Conservation (phyloP, 2,113 vertebrate species). For the Rhagologus leucostigma region DNA sequence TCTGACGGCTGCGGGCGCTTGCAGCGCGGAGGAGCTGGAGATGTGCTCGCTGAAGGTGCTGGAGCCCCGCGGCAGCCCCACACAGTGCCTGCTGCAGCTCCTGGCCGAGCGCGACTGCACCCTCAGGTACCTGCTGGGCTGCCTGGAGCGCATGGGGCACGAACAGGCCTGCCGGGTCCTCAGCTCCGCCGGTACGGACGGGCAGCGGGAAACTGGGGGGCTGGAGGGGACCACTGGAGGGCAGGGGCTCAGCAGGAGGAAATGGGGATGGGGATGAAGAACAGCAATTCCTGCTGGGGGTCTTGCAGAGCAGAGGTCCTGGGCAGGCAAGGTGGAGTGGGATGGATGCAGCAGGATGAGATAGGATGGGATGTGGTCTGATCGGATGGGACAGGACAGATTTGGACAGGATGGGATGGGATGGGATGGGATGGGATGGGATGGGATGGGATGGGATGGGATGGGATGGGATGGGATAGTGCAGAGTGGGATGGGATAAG, state of each 20-base stretch:
- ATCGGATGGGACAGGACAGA: too few relatives aligned
- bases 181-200: conserved; percentile 45
- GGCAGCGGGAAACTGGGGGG: rapidly evolving
- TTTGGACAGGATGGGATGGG: not conserved
- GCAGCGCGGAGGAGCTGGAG: conserved; percentile 80
- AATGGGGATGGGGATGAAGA: not conserved
- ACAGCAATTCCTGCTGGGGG: not conserved
- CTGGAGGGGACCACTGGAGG: not conserved
- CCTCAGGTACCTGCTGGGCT: conserved; percentile 73
- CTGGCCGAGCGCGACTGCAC: conserved; percentile 76
- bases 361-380: not conserved
- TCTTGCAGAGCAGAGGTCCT: not conserved
- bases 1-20: not conserved
- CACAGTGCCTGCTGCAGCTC: conserved; percentile 70
- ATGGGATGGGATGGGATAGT: too few relatives aligned
- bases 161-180: conserved; percentile 73
- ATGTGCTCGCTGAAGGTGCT: conserved; percentile 83
- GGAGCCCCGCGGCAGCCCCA: conserved; percentile 76
- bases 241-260: not conserved
- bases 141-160: conserved; percentile 79
- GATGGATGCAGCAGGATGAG: not conserved
- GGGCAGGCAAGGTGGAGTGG: not conserved
- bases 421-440: not conserved
- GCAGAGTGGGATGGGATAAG: too few relatives aligned
- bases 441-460: too few relatives aligned